Evolutionary conservation across 30 jellyfish, hydroid and myxozoan species (phyloP).

Genomic region (Aurelia aurita complex sp. Pacific): DNA sequence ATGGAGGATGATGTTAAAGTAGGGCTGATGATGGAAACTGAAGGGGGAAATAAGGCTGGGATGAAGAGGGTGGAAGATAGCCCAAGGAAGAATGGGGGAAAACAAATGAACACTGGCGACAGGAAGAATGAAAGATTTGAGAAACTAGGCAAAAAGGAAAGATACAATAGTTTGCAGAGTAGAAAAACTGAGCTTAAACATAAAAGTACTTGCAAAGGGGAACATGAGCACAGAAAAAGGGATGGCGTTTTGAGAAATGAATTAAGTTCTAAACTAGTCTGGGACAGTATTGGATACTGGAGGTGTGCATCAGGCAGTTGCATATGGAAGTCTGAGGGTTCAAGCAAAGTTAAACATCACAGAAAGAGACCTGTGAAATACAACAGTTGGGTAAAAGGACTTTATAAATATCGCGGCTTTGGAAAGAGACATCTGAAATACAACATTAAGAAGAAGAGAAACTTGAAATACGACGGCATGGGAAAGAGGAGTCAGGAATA

Average conservation of each 20-base stretch:
- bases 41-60: neutral
- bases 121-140: neutral
- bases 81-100: neutral
- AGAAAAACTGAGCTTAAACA: too few relatives aligned
- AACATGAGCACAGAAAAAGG: too few relatives aligned
- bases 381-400: too few relatives aligned
- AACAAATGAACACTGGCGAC: neutral
- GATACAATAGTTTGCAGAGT: neutral
- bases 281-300: constrained; percentile 31
- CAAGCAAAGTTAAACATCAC: neutral
- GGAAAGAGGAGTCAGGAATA: too few relatives aligned
- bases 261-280: neutral
- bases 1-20: neutral
- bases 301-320: neutral
- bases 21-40: neutral
- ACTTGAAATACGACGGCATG: too few relatives aligned
- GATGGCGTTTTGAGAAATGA: neutral
- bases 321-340: neutral
- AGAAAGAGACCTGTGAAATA: neutral
- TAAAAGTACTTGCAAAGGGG: too few relatives aligned
- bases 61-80: neutral
- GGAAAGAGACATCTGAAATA: too few relatives aligned
- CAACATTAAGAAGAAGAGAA: too few relatives aligned
- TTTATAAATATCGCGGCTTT: too few relatives aligned
- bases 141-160: neutral